Conservation (phyloP, 2,888 invertebrate genomes). For the Trichopria drosophilae region DNA sequence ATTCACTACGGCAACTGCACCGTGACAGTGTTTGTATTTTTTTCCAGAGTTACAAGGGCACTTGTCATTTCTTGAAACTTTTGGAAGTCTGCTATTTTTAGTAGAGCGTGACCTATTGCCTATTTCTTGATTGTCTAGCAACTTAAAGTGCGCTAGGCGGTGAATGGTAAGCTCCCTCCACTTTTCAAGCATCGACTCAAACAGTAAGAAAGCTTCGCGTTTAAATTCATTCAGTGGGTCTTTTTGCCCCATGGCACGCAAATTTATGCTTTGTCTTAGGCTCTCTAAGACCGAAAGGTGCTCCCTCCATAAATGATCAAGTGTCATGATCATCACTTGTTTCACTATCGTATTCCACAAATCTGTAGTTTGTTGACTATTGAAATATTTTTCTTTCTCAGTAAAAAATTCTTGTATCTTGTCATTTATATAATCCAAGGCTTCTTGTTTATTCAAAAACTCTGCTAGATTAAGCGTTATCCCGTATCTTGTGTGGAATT, state of each 20-base stretch:
- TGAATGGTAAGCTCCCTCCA: slow-evolving; percentile 14
- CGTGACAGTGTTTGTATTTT: slow-evolving; percentile 17
- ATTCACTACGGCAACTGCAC: too few relatives aligned
- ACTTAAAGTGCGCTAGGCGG: slow-evolving; percentile 13
- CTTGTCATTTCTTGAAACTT: slow-evolving; percentile 16
- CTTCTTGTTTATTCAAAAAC: slow-evolving; percentile 14
- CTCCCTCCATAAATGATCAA: slow-evolving; percentile 16
- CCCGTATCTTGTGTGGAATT: slow-evolving; percentile 22
- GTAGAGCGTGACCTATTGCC: slow-evolving; percentile 12
- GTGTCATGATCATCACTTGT: slow-evolving; percentile 8
- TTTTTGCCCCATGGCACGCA: slow-evolving; percentile 17
- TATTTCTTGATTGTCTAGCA: slow-evolving; percentile 5
- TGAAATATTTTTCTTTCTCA: slow-evolving; percentile 22
- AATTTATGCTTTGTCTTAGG: slow-evolving; percentile 15
- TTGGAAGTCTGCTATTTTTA: slow-evolving; percentile 11
- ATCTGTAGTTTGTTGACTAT: slow-evolving; percentile 18
- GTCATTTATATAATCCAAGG: slow-evolving; percentile 16
- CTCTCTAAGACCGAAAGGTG: slow-evolving; percentile 9
- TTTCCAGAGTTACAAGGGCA: slow-evolving; percentile 19
- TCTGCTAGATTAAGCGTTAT: slow-evolving; percentile 16
- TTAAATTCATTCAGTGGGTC: slow-evolving; percentile 19
- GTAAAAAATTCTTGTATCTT: slow-evolving; percentile 15
- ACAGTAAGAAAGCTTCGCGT: slow-evolving; percentile 14
- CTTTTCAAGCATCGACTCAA: slow-evolving; percentile 15
- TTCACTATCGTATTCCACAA: slow-evolving; percentile 11